A percentile compares a stretch with the other conserved stretches of the same genome.
Evolutionary conservation across 2,888 invertebrate species (phyloP).

Genomic region (Yponomeuta plumbellus): DNA sequence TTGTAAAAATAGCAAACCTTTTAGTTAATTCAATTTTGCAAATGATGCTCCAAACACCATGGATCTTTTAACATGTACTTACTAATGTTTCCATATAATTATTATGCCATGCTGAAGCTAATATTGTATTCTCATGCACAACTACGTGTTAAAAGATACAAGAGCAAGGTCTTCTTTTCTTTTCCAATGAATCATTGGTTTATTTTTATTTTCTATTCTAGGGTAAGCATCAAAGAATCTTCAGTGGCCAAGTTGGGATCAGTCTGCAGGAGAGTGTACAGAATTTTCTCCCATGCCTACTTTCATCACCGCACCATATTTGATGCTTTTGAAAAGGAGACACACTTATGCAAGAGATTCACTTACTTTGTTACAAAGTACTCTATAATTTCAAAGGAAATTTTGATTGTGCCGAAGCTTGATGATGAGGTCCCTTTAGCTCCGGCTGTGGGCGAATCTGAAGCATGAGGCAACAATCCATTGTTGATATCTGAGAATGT

Average conservation of each 20-base stretch:
- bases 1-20: too few relatives aligned
- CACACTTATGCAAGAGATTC: constrained; percentile 95
- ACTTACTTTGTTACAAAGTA: constrained; percentile 99
- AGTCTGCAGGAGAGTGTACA: constrained; percentile 97
- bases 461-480: constrained; percentile 51
- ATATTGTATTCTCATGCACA: too few relatives aligned
- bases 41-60: too few relatives aligned
- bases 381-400: constrained; percentile 98
- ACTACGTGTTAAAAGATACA: too few relatives aligned
- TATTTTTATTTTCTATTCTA: constrained; percentile 55
- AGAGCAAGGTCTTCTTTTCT: too few relatives aligned
- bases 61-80: too few relatives aligned
- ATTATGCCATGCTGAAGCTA: too few relatives aligned
- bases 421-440: constrained; percentile 82
- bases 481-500: constrained; percentile 11
- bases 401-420: constrained; percentile 97
- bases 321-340: constrained; percentile 98
- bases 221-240: constrained; percentile 99
- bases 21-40: too few relatives aligned
- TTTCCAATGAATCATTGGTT: too few relatives aligned
- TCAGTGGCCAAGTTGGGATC: constrained; percentile 99
- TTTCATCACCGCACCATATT: constrained; percentile 98
- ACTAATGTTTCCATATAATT: too few relatives aligned
- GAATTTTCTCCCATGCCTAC: constrained; percentile 99
- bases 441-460: constrained; percentile 70